phyloP scores from a whole-genome alignment of 2,888 invertebrate genomes.

The Callosobruchus maculatus region DNA sequence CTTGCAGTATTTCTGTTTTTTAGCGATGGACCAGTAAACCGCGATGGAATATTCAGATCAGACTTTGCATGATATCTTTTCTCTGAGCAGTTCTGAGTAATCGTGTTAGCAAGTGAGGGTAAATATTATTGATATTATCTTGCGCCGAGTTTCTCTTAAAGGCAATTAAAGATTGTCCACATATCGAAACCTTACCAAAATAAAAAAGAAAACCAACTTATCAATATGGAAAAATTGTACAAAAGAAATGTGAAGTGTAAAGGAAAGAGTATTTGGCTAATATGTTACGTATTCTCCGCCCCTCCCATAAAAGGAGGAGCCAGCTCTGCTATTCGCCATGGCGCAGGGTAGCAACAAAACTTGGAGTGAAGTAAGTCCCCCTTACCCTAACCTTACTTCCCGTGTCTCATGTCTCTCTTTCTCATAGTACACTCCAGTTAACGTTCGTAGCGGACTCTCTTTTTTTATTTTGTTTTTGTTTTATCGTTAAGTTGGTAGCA shows the following conservation, averaged over 20 bases:
- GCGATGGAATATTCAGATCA: no score
- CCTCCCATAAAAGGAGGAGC: constrained; percentile 49
- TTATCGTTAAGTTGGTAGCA: neutral
- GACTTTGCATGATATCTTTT: no score
- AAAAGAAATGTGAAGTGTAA: constrained; percentile 4
- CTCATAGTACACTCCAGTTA: neutral
- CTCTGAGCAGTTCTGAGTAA: no score
- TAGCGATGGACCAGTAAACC: no score
- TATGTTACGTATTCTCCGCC: constrained; percentile 51
- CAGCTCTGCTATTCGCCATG: constrained; percentile 87
- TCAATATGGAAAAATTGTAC: neutral
- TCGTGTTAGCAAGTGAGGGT: no score
- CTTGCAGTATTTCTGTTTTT: no score
- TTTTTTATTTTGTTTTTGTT: neutral
- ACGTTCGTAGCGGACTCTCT: neutral
- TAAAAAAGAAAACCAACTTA: neutral
- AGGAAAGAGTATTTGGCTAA: constrained; percentile 47
- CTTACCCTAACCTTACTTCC: constrained; percentile 36
- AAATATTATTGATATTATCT: no score
- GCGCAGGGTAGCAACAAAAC: constrained; percentile 90
- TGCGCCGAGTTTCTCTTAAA: no score
- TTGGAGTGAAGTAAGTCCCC: constrained; percentile 90
- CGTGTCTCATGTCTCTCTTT: neutral
- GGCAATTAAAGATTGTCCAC: no score
- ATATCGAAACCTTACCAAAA: neutral